Evolutionary conservation across 2,797 vertebrate species (phyloP).

Genomic region (Gymnopithys bicolor): DNA sequence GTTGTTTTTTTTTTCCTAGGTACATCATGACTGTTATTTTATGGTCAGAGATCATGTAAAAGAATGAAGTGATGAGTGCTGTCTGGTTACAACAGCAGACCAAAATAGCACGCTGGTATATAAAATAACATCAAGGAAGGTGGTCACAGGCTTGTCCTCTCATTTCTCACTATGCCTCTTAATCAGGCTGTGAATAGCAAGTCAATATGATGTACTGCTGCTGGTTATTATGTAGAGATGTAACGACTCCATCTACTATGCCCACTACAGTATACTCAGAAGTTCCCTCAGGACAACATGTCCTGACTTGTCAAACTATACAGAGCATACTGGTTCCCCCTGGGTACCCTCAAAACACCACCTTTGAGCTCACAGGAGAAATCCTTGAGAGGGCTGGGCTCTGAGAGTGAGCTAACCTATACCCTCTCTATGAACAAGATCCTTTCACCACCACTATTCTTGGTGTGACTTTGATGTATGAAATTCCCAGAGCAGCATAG

Average conservation of each 20-base stretch:
- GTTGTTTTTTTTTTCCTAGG: too few relatives aligned
- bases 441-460: slow-evolving; percentile 14
- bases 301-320: not conserved
- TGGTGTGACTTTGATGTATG: not conserved
- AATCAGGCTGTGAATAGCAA: slow-evolving; percentile 23
- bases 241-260: not conserved
- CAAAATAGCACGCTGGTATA: not conserved
- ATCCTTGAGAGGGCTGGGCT: not conserved
- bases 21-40: not conserved
- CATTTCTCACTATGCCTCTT: not conserved
- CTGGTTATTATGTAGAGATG: slow-evolving; percentile 4
- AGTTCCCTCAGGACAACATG: not conserved
- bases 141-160: not conserved
- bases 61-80: not conserved
- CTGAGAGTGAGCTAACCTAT: not conserved
- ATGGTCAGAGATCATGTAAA: not conserved
- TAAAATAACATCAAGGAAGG: not conserved
- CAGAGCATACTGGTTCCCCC: not conserved
- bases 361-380: not conserved
- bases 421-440: not conserved
- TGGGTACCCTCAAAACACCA: not conserved
- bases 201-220: not conserved
- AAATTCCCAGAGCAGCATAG: slow-evolving; percentile 1
- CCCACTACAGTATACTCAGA: not conserved
- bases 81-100: not conserved